Evolutionary conservation across 2,797 vertebrate genomes (phyloP).

Genomic region (Phataginus tetradactyla): DNA sequence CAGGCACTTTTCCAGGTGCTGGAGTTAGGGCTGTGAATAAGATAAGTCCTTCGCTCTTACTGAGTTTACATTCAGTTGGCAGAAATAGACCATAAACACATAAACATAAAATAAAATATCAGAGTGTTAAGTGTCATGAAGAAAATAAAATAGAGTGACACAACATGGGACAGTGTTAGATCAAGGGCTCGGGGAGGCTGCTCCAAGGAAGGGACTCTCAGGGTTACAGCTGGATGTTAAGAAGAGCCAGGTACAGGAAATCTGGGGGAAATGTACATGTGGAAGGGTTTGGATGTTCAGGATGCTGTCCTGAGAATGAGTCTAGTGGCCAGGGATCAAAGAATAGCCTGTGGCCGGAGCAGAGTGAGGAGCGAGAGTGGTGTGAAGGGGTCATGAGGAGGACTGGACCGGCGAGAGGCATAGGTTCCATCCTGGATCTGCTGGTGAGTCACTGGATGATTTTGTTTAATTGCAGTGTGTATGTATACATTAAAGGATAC

Average conservation of each 20-base stretch:
- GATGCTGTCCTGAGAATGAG: not conserved
- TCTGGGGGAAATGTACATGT: not conserved
- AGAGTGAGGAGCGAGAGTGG: not conserved
- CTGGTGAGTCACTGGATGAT: not conserved
- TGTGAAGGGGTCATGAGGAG: not conserved
- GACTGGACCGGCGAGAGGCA: not conserved
- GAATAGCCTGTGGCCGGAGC: not conserved
- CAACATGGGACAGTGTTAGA: not conserved
- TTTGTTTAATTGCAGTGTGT: not conserved
- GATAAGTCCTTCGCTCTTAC: not conserved
- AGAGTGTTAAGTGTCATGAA: not conserved
- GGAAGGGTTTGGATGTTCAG: not conserved
- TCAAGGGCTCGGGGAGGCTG: not conserved
- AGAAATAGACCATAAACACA: slow-evolving; percentile 42
- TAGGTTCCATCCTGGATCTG: not conserved
- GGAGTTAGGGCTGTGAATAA: slow-evolving; percentile 16
- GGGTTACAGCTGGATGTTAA: not conserved
- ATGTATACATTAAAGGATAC: not conserved
- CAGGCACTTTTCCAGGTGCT: slow-evolving; percentile 11
- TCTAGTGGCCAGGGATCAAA: not conserved
- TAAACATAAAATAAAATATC: slow-evolving; percentile 19
- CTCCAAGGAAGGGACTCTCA: not conserved
- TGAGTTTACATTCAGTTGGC: slow-evolving; percentile 4
- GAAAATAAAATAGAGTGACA: slow-evolving; percentile 1
- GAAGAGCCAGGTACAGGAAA: not conserved